These are phyloP conservation scores for Triplophysa siluroides DNA, from an alignment of 2,113 vertebrate species.

Conservation along the genomic window DNA sequence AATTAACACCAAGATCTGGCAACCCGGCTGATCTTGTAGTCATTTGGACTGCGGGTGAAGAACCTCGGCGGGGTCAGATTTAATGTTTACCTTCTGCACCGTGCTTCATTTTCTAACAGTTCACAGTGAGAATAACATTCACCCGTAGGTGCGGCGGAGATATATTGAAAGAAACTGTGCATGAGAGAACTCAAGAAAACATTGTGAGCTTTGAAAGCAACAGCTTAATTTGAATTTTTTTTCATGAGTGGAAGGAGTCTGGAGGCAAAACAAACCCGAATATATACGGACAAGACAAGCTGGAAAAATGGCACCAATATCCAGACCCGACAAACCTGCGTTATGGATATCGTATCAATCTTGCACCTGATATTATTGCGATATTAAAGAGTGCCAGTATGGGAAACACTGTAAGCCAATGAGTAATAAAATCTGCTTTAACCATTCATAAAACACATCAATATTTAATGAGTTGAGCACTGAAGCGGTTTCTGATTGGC, in stretches of 20 bases:
- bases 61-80: neutral
- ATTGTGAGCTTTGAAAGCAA: slow-evolving; percentile 16
- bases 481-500: too few relatives aligned
- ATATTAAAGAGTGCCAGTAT: slow-evolving; percentile 18
- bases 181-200: slow-evolving; percentile 38
- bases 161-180: slow-evolving; percentile 33
- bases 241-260: neutral
- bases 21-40: neutral
- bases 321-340: too few relatives aligned
- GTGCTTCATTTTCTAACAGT: slow-evolving; percentile 30
- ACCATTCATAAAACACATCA: too few relatives aligned
- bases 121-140: slow-evolving; percentile 38
- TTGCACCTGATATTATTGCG: too few relatives aligned
- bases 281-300: too few relatives aligned
- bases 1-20: slow-evolving; percentile 13
- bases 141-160: neutral
- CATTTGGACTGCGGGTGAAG: neutral
- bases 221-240: slow-evolving; percentile 31
- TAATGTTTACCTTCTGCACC: neutral
- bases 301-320: too few relatives aligned
- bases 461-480: too few relatives aligned
- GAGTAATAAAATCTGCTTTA: too few relatives aligned
- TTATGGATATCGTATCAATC: too few relatives aligned
- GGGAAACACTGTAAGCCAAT: too few relatives aligned
- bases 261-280: too few relatives aligned